Percentiles rank a stretch among this genome's conserved stretches.
These are phyloP conservation scores for Orientallactaga bullata DNA, from an alignment of 2,113 vertebrate genomes.

Conservation along the genomic window DNA sequence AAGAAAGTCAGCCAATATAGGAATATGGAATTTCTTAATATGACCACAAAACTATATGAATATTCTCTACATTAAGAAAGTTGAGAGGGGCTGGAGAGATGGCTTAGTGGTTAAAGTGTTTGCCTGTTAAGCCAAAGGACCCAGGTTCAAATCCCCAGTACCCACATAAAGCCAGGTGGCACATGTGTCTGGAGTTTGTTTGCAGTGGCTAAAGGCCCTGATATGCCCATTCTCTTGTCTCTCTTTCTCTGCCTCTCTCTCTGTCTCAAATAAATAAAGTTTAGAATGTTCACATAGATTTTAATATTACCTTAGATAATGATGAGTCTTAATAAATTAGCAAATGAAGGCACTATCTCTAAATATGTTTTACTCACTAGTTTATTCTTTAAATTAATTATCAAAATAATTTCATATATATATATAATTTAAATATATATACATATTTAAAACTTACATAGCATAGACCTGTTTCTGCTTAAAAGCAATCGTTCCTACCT, in stretches of 20 bases:
- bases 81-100: too few species aligned
- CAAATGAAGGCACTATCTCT: not conserved
- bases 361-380: not conserved
- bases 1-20: not conserved
- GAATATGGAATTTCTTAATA: not conserved
- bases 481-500: not conserved
- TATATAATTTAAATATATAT: too few species aligned
- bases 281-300: not conserved
- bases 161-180: too few species aligned
- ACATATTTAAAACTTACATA: not conserved
- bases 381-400: constrained; percentile 6
- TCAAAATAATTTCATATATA: not conserved
- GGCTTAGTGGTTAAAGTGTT: too few species aligned
- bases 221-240: too few species aligned
- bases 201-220: too few species aligned
- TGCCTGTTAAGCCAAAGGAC: too few species aligned
- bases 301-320: not conserved
- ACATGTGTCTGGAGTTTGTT: too few species aligned
- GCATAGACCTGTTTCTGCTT: not conserved
- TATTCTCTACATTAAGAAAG: not conserved
- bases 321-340: not conserved
- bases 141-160: too few species aligned
- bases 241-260: too few species aligned
- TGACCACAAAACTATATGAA: not conserved
- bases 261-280: not conserved